Evolutionary conservation across 2,797 vertebrate genomes (phyloP).

Genomic region (Alectoris magna): DNA sequence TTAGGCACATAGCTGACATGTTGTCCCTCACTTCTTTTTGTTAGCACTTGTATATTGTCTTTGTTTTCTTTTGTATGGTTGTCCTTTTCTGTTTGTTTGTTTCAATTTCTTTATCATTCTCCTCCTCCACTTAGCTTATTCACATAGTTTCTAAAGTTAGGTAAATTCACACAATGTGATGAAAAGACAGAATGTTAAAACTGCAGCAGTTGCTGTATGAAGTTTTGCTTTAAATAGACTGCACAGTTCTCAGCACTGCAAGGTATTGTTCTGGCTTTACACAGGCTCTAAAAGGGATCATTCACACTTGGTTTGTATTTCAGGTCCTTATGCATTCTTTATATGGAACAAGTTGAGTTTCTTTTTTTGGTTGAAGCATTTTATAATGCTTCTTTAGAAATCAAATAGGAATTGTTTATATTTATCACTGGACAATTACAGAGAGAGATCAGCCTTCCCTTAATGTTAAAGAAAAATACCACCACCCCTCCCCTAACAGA

Average conservation of each 20-base stretch:
- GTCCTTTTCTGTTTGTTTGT: neutral
- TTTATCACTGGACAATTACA: neutral
- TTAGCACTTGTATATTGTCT: neutral
- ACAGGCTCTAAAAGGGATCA: neutral
- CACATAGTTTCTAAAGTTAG: neutral
- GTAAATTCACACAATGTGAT: neutral
- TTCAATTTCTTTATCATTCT: neutral
- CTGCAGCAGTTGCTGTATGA: neutral
- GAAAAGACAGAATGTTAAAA: neutral
- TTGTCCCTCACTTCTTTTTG: neutral
- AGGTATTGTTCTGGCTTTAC: neutral
- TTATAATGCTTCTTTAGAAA: neutral
- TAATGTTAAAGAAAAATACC: neutral
- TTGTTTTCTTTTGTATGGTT: neutral
- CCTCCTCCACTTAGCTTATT: neutral
- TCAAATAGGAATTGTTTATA: neutral
- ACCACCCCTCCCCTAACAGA: rapidly evolving
- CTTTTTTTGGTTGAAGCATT: neutral
- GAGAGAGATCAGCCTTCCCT: neutral
- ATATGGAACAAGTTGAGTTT: neutral
- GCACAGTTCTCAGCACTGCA: neutral
- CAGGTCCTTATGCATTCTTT: neutral
- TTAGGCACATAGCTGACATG: neutral
- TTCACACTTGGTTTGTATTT: neutral
- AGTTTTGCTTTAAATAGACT: neutral